phyloP scores from a whole-genome alignment of 2,113 vertebrate species.

The Cyanoramphus novaezelandiae region DNA sequence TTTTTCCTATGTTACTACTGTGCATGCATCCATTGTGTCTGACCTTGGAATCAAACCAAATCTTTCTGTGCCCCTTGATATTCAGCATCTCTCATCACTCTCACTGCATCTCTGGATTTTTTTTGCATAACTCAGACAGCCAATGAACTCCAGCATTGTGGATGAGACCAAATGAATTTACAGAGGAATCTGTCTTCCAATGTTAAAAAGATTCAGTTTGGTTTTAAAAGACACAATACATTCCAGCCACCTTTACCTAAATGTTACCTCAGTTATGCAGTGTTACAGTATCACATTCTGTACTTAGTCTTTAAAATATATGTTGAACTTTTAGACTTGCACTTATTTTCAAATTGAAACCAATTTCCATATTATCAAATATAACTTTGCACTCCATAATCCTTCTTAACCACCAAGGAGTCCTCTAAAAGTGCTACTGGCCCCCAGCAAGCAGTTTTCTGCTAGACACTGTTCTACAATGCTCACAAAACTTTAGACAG shows the following conservation, averaged over 20 bases:
- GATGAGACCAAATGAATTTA: not conserved
- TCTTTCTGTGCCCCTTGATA: not conserved
- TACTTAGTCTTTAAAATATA: not conserved
- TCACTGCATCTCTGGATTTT: not conserved
- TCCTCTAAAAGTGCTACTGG: not conserved
- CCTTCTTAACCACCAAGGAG: not conserved
- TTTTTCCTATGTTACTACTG: not conserved
- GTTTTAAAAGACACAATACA: not conserved
- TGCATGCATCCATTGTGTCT: not conserved
- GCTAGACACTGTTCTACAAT: not conserved
- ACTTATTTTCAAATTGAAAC: not conserved
- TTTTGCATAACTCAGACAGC: not conserved
- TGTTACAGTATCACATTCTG: not conserved
- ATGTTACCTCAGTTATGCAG: not conserved
- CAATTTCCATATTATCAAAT: not conserved
- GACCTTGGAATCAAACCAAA: not conserved
- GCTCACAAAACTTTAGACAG: not conserved
- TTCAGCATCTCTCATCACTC: not conserved
- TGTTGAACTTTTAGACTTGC: not conserved
- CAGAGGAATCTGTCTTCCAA: not conserved
- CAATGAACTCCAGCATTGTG: not conserved
- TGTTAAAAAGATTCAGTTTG: not conserved
- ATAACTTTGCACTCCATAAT: not conserved
- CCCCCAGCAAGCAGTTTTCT: not conserved
- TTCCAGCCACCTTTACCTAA: not conserved